These are phyloP conservation scores for Clangula hyemalis DNA, from an alignment of 2,797 vertebrate genomes.

Conservation along the genomic window DNA sequence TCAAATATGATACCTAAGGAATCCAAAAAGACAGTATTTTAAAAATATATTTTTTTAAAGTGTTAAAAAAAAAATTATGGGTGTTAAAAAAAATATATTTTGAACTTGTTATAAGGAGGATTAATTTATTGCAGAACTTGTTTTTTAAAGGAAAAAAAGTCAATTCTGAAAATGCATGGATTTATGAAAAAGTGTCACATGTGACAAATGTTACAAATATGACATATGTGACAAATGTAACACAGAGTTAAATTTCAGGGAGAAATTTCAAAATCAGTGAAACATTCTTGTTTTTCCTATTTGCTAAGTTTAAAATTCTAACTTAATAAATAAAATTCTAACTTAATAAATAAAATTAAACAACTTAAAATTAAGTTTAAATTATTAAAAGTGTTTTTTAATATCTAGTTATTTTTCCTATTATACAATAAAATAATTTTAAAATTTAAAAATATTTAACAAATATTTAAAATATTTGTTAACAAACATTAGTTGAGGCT, in stretches of 20 bases:
- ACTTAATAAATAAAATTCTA: too few species aligned
- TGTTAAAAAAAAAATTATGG: neutral
- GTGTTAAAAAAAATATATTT: neutral
- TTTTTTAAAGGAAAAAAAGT: neutral
- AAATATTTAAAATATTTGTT: neutral
- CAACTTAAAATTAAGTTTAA: too few species aligned
- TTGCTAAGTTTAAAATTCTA: neutral
- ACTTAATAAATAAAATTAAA: too few species aligned
- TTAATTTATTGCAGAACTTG: neutral
- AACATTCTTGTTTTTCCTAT: neutral
- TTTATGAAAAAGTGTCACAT: neutral
- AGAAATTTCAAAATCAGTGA: neutral
- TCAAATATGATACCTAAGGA: neutral
- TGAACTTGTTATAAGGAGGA: neutral
- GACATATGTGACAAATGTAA: neutral
- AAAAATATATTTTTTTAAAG: neutral
- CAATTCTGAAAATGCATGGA: neutral
- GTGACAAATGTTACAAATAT: neutral
- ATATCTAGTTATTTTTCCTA: neutral
- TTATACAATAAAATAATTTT: neutral
- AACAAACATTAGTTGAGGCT: neutral
- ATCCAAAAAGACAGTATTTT: neutral
- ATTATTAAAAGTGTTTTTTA: neutral
- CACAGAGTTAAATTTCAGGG: neutral
- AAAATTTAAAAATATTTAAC: neutral